phyloP scores from a whole-genome alignment of 2,888 invertebrate species.

The Lomographa bimaculata region DNA sequence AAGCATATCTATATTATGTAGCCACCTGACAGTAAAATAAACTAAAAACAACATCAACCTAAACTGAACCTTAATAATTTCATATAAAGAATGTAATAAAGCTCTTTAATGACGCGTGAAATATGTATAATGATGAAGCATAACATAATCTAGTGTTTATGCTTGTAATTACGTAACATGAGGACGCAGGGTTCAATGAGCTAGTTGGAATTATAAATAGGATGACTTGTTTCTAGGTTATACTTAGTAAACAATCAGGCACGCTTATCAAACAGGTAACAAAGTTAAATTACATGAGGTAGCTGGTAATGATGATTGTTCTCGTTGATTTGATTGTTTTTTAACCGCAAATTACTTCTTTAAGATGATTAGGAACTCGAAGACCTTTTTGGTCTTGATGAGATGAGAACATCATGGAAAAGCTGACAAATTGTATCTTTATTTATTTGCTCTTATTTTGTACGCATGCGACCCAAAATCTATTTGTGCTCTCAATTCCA shows the following conservation, averaged over 20 bases:
- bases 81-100: too few relatives aligned
- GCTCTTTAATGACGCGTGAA: too few relatives aligned
- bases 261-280: slow-evolving; percentile 30
- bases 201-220: slow-evolving; percentile 44
- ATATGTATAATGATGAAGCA: slow-evolving; percentile 34
- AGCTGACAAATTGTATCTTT: too few relatives aligned
- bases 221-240: slow-evolving; percentile 43
- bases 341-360: background rate
- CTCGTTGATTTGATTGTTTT: slow-evolving; percentile 1
- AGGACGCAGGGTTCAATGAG: slow-evolving; percentile 40
- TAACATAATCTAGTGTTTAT: slow-evolving; percentile 29
- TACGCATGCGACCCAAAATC: too few relatives aligned
- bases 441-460: too few relatives aligned
- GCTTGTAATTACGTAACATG: slow-evolving; percentile 16
- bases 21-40: too few relatives aligned
- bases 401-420: slow-evolving; percentile 19
- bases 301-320: slow-evolving; percentile 9
- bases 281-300: slow-evolving; percentile 28
- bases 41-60: too few relatives aligned
- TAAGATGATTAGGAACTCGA: background rate
- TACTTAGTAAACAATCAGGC: slow-evolving; percentile 35
- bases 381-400: background rate
- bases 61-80: too few relatives aligned
- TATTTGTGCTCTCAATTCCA: too few relatives aligned
- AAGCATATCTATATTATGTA: too few relatives aligned